These are phyloP conservation scores for Mesitornis unicolor DNA, from an alignment of 2,113 vertebrate genomes.

Conservation along the genomic window DNA sequence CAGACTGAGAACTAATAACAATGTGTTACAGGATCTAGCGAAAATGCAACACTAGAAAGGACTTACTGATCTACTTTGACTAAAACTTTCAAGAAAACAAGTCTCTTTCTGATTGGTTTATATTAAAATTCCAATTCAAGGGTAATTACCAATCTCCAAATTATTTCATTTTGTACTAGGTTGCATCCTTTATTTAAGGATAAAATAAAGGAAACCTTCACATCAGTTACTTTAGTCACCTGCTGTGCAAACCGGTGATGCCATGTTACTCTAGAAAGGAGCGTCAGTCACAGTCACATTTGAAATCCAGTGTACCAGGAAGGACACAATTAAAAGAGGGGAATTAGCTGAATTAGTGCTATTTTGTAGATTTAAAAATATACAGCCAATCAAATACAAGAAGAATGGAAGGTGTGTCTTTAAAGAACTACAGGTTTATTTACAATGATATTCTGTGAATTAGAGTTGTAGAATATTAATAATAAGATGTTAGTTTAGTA, in stretches of 20 bases:
- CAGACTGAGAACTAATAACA: background rate
- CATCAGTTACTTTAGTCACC: background rate
- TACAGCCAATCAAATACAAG: background rate
- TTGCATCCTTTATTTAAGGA: background rate
- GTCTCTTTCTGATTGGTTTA: background rate
- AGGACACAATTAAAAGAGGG: background rate
- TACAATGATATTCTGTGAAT: background rate
- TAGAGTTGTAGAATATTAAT: background rate
- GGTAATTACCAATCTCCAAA: background rate
- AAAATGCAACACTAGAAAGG: background rate
- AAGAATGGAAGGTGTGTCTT: background rate
- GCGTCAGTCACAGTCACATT: background rate
- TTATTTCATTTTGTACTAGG: background rate
- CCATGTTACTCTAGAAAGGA: background rate
- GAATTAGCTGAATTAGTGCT: background rate
- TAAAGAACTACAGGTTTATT: background rate
- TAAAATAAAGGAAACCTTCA: background rate
- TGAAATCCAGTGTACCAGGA: background rate
- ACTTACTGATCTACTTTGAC: background rate
- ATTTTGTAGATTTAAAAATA: background rate
- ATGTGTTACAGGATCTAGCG: background rate
- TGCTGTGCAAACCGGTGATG: conserved; percentile 19
- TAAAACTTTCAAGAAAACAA: background rate
- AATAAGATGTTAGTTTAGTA: background rate
- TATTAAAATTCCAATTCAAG: background rate